These are phyloP conservation scores for Ladona fulva DNA, from an alignment of 1,140 invertebrate species.

Conservation along the genomic window DNA sequence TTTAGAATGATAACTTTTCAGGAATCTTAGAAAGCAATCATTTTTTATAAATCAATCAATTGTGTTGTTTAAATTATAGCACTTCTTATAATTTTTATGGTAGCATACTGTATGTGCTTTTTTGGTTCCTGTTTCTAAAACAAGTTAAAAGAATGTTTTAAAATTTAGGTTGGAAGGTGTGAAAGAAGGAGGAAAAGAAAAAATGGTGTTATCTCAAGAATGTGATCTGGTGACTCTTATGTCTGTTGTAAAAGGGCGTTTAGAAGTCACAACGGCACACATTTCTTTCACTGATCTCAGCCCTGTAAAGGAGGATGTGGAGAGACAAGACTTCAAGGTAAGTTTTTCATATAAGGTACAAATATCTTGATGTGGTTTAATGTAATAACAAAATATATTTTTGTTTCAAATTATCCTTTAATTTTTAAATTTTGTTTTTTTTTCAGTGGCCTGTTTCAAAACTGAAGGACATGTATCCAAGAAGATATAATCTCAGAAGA, in stretches of 20 bases:
- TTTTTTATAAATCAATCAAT: no score
- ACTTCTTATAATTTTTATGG: no score
- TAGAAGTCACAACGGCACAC: constrained; percentile 53
- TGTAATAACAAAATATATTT: neutral
- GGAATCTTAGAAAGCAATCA: no score
- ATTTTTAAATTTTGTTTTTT: neutral
- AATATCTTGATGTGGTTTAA: neutral
- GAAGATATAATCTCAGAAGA: constrained; percentile 52
- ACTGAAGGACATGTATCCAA: constrained; percentile 51
- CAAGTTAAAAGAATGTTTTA: no score
- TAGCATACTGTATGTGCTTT: no score
- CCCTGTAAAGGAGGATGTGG: constrained; percentile 45
- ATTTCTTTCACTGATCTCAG: constrained; percentile 54
- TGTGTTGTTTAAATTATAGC: no score
- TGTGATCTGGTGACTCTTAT: constrained; percentile 55
- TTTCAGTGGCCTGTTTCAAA: constrained; percentile 42
- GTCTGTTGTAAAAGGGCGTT: constrained; percentile 50
- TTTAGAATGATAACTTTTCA: no score
- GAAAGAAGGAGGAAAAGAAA: constrained; percentile 38
- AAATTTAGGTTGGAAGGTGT: neutral
- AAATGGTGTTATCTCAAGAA: constrained; percentile 48
- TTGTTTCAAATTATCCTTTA: neutral
- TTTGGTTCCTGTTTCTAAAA: no score
- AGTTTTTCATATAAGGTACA: constrained; percentile 5
- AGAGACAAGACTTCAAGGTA: constrained; percentile 40